A percentile compares a stretch with the other conserved stretches of the same genome.
Evolutionary conservation across 2,113 vertebrate species (phyloP).

Genomic region (Sula dactylatra): DNA sequence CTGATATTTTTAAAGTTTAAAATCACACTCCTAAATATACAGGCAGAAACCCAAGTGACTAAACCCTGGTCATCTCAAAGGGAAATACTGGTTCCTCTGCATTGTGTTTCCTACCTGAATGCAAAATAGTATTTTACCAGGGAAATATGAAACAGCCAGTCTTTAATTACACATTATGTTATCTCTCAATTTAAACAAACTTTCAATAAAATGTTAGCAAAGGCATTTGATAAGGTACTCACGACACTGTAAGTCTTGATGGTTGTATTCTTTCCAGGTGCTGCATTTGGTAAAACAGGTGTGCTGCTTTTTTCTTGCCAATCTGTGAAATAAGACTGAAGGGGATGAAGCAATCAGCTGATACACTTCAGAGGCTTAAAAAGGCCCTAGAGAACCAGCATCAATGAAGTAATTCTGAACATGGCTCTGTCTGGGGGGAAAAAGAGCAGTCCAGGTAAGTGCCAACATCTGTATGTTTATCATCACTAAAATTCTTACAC

Average conservation of each 20-base stretch:
- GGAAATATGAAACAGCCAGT: background rate
- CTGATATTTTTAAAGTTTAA: background rate
- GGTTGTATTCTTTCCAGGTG: constrained; percentile 5
- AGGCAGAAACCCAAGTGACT: background rate
- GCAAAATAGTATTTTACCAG: background rate
- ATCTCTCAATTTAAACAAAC: background rate
- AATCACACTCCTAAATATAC: background rate
- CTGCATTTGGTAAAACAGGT: constrained; percentile 19
- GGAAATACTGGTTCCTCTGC: background rate
- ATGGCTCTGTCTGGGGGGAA: background rate
- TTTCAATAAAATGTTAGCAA: background rate
- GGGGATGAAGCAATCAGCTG: background rate
- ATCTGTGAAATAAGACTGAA: background rate
- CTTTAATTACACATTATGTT: background rate
- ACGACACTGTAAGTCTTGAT: background rate
- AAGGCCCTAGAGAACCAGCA: background rate
- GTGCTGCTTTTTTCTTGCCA: constrained; percentile 40
- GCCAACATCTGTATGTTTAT: background rate
- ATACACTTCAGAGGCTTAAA: background rate
- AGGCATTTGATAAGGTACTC: background rate
- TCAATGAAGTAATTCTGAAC: background rate
- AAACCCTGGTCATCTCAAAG: background rate
- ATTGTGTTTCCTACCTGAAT: background rate
- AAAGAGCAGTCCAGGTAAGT: background rate
- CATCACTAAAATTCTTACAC: background rate